A percentile compares a stretch with the other conserved stretches of the same genome.
Evolutionary conservation across 2,797 vertebrate genomes (phyloP).

Genomic region (Muraenolepis orangiensis): DNA sequence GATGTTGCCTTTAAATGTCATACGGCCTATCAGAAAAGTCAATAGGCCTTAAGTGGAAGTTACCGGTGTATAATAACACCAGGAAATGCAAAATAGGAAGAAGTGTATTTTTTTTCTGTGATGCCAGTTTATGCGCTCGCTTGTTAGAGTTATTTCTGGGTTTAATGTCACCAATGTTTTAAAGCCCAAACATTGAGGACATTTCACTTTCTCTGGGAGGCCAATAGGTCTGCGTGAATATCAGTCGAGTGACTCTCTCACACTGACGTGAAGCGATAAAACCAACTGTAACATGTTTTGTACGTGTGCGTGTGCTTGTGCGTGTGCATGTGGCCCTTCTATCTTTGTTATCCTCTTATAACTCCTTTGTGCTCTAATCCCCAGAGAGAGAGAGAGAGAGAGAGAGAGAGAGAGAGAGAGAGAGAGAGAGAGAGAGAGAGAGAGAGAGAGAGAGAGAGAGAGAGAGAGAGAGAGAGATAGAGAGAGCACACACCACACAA

Average conservation of each 20-base stretch:
- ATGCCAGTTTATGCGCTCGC: neutral
- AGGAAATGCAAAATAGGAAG: neutral
- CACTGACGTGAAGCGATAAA: neutral
- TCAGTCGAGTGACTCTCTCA: neutral
- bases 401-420: too few species aligned
- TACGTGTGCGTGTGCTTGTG: constrained; percentile 7
- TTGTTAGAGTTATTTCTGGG: neutral
- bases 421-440: too few species aligned
- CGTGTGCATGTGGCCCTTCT: constrained; percentile 28
- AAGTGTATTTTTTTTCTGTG: neutral
- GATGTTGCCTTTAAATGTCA: neutral
- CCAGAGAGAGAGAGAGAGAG: too few species aligned
- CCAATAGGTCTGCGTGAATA: neutral
- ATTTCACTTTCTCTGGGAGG: neutral
- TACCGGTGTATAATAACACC: neutral
- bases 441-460: too few species aligned
- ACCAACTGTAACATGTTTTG: too few species aligned
- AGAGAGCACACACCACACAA: constrained; percentile 54
- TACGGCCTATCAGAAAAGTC: neutral
- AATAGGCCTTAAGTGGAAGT: neutral
- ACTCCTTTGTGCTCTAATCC: constrained; percentile 65
- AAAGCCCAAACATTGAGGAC: neutral
- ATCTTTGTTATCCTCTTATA: constrained; percentile 60
- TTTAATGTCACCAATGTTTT: neutral
- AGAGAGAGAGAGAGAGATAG: too few species aligned